These are phyloP conservation scores for Himalopsyche phryganea DNA, from an alignment of 1,140 invertebrate genomes.

Conservation along the genomic window DNA sequence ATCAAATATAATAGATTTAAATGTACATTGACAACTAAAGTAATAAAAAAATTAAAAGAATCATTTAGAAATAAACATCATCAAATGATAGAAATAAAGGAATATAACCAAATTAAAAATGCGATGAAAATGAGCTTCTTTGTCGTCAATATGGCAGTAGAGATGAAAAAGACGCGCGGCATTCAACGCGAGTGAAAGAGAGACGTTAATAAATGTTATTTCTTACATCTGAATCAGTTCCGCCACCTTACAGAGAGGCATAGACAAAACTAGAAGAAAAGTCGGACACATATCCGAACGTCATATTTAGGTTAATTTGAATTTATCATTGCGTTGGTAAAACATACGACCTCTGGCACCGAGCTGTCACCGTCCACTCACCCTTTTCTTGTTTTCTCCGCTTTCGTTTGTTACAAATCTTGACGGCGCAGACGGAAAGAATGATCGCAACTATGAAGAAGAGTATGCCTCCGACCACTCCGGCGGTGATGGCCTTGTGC, in stretches of 20 bases:
- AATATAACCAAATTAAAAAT: conserved; percentile 2
- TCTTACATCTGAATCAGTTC: neutral
- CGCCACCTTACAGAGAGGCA: conserved; percentile 7
- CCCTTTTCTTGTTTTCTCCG: conserved; percentile 96
- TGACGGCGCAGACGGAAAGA: conserved; percentile 91
- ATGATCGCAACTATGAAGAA: conserved; percentile 97
- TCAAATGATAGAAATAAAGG: conserved; percentile 8
- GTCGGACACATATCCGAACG: no score
- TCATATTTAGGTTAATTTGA: neutral
- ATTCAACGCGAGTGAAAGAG: conserved; percentile 1
- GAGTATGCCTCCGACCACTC: conserved; percentile 89
- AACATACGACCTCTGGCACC: conserved; percentile 40
- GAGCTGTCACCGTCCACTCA: conserved; percentile 49
- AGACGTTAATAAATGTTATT: conserved; percentile 9
- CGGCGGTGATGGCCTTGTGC: conserved; percentile 89
- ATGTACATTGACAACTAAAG: no score
- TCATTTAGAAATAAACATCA: neutral
- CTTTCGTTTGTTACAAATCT: conserved; percentile 95
- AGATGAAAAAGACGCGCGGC: conserved; percentile 8
- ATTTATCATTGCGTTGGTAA: conserved; percentile 35
- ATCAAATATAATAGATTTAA: no score
- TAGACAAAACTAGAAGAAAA: no score
- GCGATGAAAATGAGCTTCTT: conserved; percentile 32
- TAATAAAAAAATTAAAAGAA: no score
- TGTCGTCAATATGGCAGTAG: conserved; percentile 33